phyloP scores from a whole-genome alignment of 2,797 vertebrate genomes.

The Oceanodroma leucorhoa region DNA sequence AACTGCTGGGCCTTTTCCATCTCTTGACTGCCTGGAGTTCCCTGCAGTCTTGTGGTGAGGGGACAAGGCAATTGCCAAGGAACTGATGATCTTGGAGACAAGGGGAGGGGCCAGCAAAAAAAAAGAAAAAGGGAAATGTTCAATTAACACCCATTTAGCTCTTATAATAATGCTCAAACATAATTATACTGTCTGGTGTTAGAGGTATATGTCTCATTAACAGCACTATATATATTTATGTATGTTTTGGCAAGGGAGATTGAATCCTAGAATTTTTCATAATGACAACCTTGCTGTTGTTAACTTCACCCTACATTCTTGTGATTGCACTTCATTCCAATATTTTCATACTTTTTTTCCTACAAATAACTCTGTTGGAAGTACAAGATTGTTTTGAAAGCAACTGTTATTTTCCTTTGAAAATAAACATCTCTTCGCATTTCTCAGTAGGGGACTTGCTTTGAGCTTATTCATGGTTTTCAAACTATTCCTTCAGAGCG shows the following conservation, averaged over 20 bases:
- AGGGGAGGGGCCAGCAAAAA: not conserved
- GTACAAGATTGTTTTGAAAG: conserved; percentile 41
- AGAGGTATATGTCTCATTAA: not conserved
- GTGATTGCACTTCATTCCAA: conserved; percentile 12
- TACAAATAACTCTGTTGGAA: conserved; percentile 24
- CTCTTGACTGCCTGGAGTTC: not conserved
- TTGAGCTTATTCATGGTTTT: conserved; percentile 20
- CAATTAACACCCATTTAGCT: conserved; percentile 18
- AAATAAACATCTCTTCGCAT: conserved; percentile 36
- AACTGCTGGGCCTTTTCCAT: not conserved
- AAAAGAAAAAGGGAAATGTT: not conserved
- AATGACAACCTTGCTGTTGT: not conserved
- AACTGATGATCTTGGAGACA: not conserved
- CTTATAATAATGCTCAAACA: not conserved
- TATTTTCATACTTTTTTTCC: conserved; percentile 2
- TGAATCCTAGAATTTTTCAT: conserved; percentile 15
- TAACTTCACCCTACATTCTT: conserved; percentile 49
- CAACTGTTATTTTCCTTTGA: conserved; percentile 24
- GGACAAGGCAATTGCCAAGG: not conserved
- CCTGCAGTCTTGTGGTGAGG: not conserved
- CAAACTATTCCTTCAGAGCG: not conserved
- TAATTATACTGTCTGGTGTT: not conserved
- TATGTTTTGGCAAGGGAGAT: conserved; percentile 35
- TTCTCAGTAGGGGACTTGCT: conserved; percentile 4
- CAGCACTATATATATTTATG: not conserved